Base-by-base conservation (phyloP, 2,888 invertebrate species). In the Carcina quercana region DNA sequence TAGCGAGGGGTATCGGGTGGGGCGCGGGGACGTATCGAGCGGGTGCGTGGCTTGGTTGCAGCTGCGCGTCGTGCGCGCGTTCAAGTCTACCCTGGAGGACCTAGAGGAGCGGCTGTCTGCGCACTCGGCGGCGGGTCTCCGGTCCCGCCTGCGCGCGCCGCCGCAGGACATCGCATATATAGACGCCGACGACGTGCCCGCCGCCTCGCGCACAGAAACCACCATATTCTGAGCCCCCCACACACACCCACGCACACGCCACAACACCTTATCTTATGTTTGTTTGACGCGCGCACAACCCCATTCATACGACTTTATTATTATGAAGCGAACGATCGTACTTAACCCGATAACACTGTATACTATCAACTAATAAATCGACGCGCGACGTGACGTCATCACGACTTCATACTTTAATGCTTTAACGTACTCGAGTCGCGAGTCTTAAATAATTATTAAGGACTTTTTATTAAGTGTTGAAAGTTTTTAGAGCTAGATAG, bases 1-100 rank as follows among this genome's bases (percentile, higher is more conserved):
- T 20, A 24, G 34, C 12, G 32, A 34, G 26, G 38, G 33, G 46
- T 34, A 38, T 40, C 40, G 42, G 47, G 42, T 40, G 39, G 37
- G 46, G 47, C 41, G 50, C 46, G 31, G 40, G 36, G 45, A 34
- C 38, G 40, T 38, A 43, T 42, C 45, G 44, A n/a, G 47, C 57
- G 63, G 65, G 64, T 59, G 42, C 35, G 37, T 38, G 43, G 44
- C 46, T 46, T 65, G 87, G 89, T 95, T 94, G 89, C 97, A 98
- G 98, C 93, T 98, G 88, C 96, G 98, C 87, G 98, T 99, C 87
- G 97, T 98, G 88, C 95, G 97, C 89, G 98, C 98, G 82, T 99
- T 98, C 95, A 97, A 95, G 89, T 97, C 97, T 71, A 97, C 94
- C 75, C 90, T 99, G 90, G 98, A 99, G 91, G 98, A 98, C 88